phyloP scores from a whole-genome alignment of 37 sponge, comb jelly and placozoan genomes.

The Theonella swinhoei region DNA sequence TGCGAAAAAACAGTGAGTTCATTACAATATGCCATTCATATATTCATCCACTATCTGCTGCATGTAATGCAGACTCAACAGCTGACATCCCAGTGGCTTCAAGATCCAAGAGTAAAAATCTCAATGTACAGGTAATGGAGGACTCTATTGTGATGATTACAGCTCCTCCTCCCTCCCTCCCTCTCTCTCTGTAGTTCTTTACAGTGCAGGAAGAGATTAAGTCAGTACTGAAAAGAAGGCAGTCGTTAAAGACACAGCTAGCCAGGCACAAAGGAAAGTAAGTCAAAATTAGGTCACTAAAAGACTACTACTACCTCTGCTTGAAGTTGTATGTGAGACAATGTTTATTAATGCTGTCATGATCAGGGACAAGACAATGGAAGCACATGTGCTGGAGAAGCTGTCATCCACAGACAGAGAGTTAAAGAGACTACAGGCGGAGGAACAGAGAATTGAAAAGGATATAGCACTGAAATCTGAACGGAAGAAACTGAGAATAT shows the following conservation, averaged over 20 bases:
- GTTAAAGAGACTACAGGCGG: constrained; percentile 26
- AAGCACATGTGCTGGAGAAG: constrained; percentile 38
- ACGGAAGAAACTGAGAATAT: constrained; percentile 58
- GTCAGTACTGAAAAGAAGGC: constrained; percentile 20
- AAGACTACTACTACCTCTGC: no score
- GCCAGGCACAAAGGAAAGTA: constrained; percentile 56
- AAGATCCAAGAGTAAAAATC: constrained; percentile 5
- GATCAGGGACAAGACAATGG: constrained; percentile 53
- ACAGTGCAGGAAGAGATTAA: constrained; percentile 68
- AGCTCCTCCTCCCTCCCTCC: no score
- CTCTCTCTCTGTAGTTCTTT: constrained; percentile 47
- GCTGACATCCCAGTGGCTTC: neutral
- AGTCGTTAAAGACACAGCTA: constrained; percentile 27
- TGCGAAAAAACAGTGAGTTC: constrained; percentile 17
- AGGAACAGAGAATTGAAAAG: constrained; percentile 29
- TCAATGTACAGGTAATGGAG: constrained; percentile 57
- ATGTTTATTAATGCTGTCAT: no score
- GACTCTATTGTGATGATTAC: no score
- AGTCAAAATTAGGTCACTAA: neutral
- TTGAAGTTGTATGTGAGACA: no score
- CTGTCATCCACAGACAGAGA: constrained; percentile 6
- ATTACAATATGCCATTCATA: neutral
- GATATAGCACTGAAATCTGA: constrained; percentile 39
- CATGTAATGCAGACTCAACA: neutral
- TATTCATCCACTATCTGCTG: no score